Evolutionary conservation across 64 coral and sea anemone genomes (phyloP).

Genomic region (Trachythela sp.): DNA sequence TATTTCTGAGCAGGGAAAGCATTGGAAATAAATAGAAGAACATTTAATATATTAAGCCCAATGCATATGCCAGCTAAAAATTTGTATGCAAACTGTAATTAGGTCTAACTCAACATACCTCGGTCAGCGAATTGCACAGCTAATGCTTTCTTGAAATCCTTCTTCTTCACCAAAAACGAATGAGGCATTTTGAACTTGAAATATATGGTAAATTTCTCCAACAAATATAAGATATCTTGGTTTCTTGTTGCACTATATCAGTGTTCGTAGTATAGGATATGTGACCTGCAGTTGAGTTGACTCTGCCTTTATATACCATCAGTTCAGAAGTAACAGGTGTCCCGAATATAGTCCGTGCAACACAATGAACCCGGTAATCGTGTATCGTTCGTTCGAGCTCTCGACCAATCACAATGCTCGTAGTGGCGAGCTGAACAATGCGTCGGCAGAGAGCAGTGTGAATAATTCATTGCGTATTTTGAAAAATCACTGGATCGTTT

Average conservation of each 20-base stretch:
- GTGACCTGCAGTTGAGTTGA: neutral
- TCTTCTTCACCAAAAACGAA: slow-evolving; percentile 13
- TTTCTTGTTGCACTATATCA: neutral
- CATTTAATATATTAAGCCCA: neutral
- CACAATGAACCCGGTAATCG: neutral
- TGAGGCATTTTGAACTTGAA: slow-evolving; percentile 3
- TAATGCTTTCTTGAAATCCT: slow-evolving; percentile 18
- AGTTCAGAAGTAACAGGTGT: neutral
- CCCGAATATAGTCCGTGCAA: neutral
- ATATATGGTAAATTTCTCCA: neutral
- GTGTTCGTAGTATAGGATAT: neutral
- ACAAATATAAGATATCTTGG: neutral
- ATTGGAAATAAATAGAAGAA: neutral
- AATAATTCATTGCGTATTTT: slow-evolving; percentile 14
- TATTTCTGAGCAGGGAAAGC: neutral
- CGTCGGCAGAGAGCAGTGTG: neutral
- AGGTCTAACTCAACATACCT: neutral
- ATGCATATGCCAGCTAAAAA: no score
- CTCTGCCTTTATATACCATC: neutral
- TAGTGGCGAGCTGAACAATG: neutral
- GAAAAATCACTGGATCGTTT: neutral
- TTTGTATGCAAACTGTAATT: no score
- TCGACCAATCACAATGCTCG: neutral
- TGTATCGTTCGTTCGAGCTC: neutral
- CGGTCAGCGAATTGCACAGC: slow-evolving; percentile 13